phyloP scores from a whole-genome alignment of 2,113 vertebrate species.

The Pedetes capensis region DNA sequence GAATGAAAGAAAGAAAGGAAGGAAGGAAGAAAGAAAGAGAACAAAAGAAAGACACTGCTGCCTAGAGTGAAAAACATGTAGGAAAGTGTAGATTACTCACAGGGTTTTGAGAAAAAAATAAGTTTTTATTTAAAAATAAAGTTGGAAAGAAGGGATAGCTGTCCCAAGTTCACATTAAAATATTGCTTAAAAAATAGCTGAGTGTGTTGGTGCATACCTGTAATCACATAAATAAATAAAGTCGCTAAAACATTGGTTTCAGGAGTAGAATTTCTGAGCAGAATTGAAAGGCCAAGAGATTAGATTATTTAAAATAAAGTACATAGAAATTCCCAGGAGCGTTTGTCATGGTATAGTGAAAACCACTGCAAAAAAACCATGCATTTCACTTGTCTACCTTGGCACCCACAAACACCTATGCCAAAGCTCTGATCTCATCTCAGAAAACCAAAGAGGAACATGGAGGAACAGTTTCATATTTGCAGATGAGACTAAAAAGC shows the following conservation, averaged over 20 bases:
- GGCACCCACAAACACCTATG: not conserved
- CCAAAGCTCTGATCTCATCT: not conserved
- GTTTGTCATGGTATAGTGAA: not conserved
- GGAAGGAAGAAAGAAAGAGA: too few species aligned
- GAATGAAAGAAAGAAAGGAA: too few species aligned
- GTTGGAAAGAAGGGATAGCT: not conserved
- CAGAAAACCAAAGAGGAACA: not conserved
- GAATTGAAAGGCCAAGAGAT: not conserved
- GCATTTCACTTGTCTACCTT: conserved; percentile 13
- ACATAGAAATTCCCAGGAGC: conserved; percentile 27
- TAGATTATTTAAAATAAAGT: not conserved
- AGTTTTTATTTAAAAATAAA: conserved; percentile 37
- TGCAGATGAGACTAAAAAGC: not conserved
- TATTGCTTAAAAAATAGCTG: not conserved
- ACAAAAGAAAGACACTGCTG: too few species aligned
- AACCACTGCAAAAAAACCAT: not conserved
- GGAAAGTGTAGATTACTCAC: not conserved
- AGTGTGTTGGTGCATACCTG: too few species aligned
- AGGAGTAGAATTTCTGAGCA: not conserved
- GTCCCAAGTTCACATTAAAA: conserved; percentile 3
- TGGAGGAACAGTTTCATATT: not conserved
- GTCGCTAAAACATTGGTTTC: not conserved
- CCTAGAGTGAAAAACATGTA: not conserved
- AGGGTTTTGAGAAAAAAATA: not conserved
- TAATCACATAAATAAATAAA: not conserved